phyloP scores from a whole-genome alignment of 2,888 invertebrate species.

The Ennomos erosarius region DNA sequence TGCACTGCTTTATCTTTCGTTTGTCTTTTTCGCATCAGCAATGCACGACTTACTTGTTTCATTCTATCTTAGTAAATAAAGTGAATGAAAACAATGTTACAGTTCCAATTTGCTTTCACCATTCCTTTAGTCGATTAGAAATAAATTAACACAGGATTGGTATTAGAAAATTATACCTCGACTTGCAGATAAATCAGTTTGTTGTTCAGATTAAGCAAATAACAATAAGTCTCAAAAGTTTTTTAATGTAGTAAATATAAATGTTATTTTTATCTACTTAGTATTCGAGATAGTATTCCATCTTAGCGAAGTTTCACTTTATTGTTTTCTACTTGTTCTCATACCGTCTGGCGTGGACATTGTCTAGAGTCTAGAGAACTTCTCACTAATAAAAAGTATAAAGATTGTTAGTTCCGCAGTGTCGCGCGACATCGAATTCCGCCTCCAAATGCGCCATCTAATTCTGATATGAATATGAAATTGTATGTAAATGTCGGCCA shows the following conservation, averaged over 20 bases:
- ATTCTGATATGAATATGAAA: constrained; percentile 82
- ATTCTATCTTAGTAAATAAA: constrained; percentile 58
- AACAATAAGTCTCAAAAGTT: constrained; percentile 29
- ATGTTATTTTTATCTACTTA: constrained; percentile 32
- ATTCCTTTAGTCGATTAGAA: constrained; percentile 16
- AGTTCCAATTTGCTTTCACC: constrained; percentile 41
- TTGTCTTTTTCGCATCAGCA: constrained; percentile 73
- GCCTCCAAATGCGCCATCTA: constrained; percentile 59
- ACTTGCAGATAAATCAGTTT: constrained; percentile 25
- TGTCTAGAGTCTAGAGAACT: constrained; percentile 24
- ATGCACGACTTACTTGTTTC: constrained; percentile 67
- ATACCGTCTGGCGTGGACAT: constrained; percentile 30
- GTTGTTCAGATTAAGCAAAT: constrained; percentile 25
- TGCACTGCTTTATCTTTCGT: constrained; percentile 76
- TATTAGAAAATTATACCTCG: constrained; percentile 25
- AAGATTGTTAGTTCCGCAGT: constrained; percentile 50
- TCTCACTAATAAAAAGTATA: constrained; percentile 40
- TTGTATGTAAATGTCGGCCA: constrained; percentile 77
- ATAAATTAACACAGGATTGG: constrained; percentile 7
- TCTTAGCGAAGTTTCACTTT: constrained; percentile 32
- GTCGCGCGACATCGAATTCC: constrained; percentile 53
- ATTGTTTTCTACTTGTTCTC: constrained; percentile 29
- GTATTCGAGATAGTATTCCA: constrained; percentile 34
- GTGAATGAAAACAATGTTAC: constrained; percentile 39
- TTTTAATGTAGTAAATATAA: constrained; percentile 28